Percentiles rank a stretch among this genome's conserved stretches.
phyloP scores from a whole-genome alignment of 2,113 vertebrate species.

The Nymphicus hollandicus region DNA sequence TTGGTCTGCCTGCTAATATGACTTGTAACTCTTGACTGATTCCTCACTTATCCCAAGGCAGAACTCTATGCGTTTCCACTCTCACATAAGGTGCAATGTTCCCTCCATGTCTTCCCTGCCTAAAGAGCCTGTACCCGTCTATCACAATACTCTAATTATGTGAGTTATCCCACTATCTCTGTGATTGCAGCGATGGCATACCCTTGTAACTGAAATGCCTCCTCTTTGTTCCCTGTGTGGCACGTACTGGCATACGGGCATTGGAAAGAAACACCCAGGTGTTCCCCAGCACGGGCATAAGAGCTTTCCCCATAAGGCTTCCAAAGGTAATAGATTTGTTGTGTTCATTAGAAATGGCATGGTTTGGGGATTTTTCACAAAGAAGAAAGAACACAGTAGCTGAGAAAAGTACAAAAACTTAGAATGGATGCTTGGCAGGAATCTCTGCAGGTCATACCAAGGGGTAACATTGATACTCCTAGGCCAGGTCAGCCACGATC shows the following conservation, averaged over 20 bases:
- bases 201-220: not conserved
- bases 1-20: not conserved
- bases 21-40: not conserved
- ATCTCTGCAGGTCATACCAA: not conserved
- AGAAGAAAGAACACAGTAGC: not conserved
- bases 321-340: not conserved
- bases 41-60: not conserved
- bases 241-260: not conserved
- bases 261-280: not conserved
- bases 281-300: not conserved
- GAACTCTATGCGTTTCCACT: not conserved
- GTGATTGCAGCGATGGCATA: not conserved
- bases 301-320: not conserved
- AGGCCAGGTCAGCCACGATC: not conserved
- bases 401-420: not conserved
- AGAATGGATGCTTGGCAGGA: not conserved
- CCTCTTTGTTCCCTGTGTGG: not conserved
- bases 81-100: not conserved
- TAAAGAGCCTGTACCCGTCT: not conserved
- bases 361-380: not conserved
- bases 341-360: not conserved
- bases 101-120: not conserved
- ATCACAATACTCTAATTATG: not conserved
- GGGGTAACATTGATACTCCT: not conserved
- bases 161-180: not conserved